phyloP scores from a whole-genome alignment of 2,113 vertebrate genomes.

The Solenodon paradoxus region DNA sequence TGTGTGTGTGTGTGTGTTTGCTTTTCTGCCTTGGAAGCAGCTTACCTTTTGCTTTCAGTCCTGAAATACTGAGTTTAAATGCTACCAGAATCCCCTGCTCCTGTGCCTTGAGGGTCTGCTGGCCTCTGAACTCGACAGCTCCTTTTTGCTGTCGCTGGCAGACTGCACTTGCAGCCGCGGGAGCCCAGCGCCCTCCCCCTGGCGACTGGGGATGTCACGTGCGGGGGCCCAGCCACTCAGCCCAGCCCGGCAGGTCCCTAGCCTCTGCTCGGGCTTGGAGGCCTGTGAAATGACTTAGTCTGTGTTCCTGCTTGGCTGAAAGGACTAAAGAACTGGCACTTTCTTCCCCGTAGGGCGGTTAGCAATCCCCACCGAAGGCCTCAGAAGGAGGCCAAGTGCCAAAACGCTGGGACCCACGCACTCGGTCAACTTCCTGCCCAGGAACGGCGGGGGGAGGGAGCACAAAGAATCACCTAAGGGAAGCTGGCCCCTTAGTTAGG shows the following conservation, averaged over 20 bases:
- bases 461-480: background rate
- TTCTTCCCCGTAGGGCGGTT: background rate
- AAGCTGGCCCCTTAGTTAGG: background rate
- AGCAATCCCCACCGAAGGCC: background rate
- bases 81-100: background rate
- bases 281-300: background rate
- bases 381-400: background rate
- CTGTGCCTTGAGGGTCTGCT: background rate
- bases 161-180: background rate
- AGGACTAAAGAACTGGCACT: background rate
- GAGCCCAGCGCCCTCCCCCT: background rate
- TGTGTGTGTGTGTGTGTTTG: too few relatives aligned
- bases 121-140: background rate
- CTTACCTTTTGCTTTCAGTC: conserved; percentile 62
- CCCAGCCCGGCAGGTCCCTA: too few relatives aligned
- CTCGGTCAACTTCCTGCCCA: background rate
- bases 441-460: background rate
- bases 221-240: conserved; percentile 41
- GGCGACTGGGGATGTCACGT: conserved; percentile 41
- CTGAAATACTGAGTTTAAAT: background rate
- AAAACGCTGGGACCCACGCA: background rate
- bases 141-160: conserved; percentile 27
- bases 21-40: background rate
- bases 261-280: too few relatives aligned
- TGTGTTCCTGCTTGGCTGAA: background rate